phyloP scores from a whole-genome alignment of 2,797 vertebrate species.

The Myotis daubentonii region DNA sequence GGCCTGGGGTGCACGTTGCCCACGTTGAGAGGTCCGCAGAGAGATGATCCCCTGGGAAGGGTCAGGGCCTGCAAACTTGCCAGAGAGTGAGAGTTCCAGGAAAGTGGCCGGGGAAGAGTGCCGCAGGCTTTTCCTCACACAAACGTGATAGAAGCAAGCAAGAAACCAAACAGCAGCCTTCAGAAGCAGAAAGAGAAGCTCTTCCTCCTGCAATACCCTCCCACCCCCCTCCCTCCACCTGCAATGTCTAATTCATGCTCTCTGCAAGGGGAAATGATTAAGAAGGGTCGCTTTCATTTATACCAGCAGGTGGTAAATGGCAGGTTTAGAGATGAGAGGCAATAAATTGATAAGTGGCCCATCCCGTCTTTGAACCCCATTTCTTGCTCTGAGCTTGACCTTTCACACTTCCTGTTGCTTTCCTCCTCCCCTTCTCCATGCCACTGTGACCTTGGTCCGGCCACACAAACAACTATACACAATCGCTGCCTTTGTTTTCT shows the following conservation, averaged over 20 bases:
- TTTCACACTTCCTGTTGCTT: not conserved
- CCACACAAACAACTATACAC: not conserved
- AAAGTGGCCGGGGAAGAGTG: not conserved
- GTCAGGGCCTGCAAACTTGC: not conserved
- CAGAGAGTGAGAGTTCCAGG: too few relatives aligned
- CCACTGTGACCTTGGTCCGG: not conserved
- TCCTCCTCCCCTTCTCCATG: too few relatives aligned
- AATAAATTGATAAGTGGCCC: not conserved
- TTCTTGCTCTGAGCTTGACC: not conserved
- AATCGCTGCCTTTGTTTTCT: not conserved
- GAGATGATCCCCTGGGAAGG: not conserved
- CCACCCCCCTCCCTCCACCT: not conserved
- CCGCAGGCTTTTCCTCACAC: not conserved
- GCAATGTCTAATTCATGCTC: not conserved
- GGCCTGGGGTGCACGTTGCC: too few relatives aligned
- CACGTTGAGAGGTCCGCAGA: rapidly evolving
- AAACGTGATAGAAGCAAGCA: not conserved
- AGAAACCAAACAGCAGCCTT: not conserved
- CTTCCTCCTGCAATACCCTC: not conserved
- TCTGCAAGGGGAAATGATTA: not conserved
- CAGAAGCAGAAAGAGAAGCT: not conserved
- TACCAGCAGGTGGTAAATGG: not conserved
- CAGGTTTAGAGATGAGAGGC: not conserved
- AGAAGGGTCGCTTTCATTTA: not conserved
- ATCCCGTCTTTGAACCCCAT: not conserved